Base-by-base conservation (phyloP, 2,113 vertebrate genomes). In the Piaya cayana region DNA sequence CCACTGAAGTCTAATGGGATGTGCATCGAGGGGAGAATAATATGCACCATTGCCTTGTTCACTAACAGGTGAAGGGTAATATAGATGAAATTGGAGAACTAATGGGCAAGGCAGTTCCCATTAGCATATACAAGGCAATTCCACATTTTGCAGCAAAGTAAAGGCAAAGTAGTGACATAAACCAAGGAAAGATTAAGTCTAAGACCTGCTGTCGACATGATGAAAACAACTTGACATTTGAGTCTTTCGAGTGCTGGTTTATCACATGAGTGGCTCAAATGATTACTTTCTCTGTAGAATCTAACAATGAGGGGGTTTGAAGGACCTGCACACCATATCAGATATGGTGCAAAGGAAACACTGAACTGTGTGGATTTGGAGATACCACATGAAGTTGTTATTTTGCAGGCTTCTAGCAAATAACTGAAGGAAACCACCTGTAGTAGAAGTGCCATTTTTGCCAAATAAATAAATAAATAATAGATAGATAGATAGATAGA, bases 171-270 rank as follows among this genome's bases (percentile, higher is more conserved):
- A 93, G 88, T 96, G 86, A 94, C 96, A 92, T 89, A 96, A 97
- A 96, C 88, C 58, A 74, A 88, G 92, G 80, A 95, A 91, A 82
- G 74, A 92, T 96, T 97, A 95, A 80, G 58, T 94, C 95, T 96
- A 93, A 97, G 96, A 94, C 87, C 92, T 93, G 88, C 96, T 97
- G 94, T 97, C 75, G 87, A 95, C 95, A 69, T 88, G 95, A 97
- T 97, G 91, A 97, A 97, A 98, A 98, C 97, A 97, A 97, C 97
- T 97, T 98, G 97, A 98, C 97, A 97, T 97, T 95, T 97, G 96
- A 96, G 86, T 97, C 96, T 97, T 97, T 97, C 95, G 92, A 95
- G 96, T 96, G 93, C 93, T 94, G 88, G 87, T 96, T 97, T 96
- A 90, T 97, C 97, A 97, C 88, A 85, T 68, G 93, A 96, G 95